Conservation (phyloP, 2,888 invertebrate species). For the Endotricha flammealis region DNA sequence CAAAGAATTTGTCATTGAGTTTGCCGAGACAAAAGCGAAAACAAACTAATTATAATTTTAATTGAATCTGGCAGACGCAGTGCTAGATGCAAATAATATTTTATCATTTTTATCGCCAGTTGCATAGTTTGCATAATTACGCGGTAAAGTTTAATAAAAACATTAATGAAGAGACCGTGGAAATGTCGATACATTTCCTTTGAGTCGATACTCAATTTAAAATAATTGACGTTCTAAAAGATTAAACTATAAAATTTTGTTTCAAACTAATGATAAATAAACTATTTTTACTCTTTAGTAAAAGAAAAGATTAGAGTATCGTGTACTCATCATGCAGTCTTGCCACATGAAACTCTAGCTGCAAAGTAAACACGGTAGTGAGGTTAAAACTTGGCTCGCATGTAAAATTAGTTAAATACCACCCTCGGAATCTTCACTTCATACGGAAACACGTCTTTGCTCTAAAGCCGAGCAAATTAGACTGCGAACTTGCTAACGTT, state of each 20-base stretch:
- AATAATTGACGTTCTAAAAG: no score
- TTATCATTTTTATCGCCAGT: conserved; percentile 11
- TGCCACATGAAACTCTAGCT: conserved; percentile 28
- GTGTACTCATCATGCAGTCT: conserved; percentile 5
- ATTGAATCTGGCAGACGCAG: neutral
- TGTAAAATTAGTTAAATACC: conserved; percentile 55
- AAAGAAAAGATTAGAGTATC: no score
- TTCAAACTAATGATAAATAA: no score
- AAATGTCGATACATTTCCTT: no score
- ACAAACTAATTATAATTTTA: conserved; percentile 3
- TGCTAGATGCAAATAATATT: conserved; percentile 27
- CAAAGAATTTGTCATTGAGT: conserved; percentile 5
- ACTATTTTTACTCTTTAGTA: no score
- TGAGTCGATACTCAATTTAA: no score
- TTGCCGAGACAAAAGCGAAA: neutral
- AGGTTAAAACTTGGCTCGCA: conserved; percentile 65
- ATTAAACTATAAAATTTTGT: no score
- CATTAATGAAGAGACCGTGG: no score
- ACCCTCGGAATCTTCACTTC: conserved; percentile 51
- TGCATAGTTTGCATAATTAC: no score
- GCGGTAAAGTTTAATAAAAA: no score
- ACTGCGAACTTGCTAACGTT: conserved; percentile 51
- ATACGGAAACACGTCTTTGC: conserved; percentile 70
- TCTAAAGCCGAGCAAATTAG: conserved; percentile 63
- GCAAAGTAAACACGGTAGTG: conserved; percentile 57